phyloP scores from a whole-genome alignment of 2,888 invertebrate species.

The Biston betularia region DNA sequence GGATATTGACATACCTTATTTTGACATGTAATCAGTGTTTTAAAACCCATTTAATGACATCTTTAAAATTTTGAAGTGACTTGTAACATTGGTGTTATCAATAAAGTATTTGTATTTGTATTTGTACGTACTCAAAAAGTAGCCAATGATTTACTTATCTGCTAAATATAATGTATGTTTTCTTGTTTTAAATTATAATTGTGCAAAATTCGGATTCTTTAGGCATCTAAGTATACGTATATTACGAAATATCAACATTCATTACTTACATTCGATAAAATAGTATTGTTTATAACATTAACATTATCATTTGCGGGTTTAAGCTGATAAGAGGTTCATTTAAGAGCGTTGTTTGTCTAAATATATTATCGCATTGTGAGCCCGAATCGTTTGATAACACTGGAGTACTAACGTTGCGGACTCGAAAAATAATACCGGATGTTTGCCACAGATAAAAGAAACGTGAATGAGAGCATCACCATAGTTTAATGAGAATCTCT shows the following conservation, averaged over 20 bases:
- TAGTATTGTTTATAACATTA: slow-evolving; percentile 66
- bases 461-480: slow-evolving; percentile 64
- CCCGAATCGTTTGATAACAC: slow-evolving; percentile 65
- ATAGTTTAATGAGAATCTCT: slow-evolving; percentile 1
- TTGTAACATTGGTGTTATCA: too few relatives aligned
- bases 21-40: too few relatives aligned
- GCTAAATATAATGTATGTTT: not conserved
- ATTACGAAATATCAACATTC: slow-evolving; percentile 61
- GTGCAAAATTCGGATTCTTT: slow-evolving; percentile 1
- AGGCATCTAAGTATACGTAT: slow-evolving; percentile 34
- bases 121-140: too few relatives aligned
- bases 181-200: not conserved
- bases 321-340: slow-evolving; percentile 66
- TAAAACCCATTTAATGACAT: too few relatives aligned
- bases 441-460: slow-evolving; percentile 78
- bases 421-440: slow-evolving; percentile 76
- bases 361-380: slow-evolving; percentile 65
- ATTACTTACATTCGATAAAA: slow-evolving; percentile 65
- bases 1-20: too few relatives aligned
- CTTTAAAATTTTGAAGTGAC: too few relatives aligned
- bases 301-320: slow-evolving; percentile 66
- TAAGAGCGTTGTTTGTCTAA: slow-evolving; percentile 69
- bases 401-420: slow-evolving; percentile 59
- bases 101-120: too few relatives aligned
- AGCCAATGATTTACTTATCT: not conserved